These are phyloP conservation scores for Planiliza haematocheilus DNA, from an alignment of 2,113 vertebrate genomes.

Conservation along the genomic window DNA sequence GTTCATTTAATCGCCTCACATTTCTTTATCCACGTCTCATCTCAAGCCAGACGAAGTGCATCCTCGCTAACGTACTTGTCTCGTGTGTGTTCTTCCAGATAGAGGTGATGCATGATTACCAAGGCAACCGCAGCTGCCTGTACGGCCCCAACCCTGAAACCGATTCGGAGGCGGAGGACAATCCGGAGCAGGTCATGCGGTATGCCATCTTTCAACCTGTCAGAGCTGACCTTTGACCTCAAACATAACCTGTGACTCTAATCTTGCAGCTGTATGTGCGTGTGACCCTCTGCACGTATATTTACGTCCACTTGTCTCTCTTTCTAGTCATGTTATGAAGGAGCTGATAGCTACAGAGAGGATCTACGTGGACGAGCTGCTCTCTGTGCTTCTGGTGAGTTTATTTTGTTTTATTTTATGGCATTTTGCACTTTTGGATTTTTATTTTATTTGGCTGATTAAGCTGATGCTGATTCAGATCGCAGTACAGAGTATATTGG, in stretches of 20 bases:
- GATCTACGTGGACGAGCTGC: slow-evolving; percentile 92
- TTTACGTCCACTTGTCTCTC: background rate
- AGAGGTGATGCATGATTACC: slow-evolving; percentile 92
- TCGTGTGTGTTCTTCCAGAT: slow-evolving; percentile 82
- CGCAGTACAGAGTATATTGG: too few relatives aligned
- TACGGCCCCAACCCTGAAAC: slow-evolving; percentile 69
- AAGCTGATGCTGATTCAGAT: too few relatives aligned
- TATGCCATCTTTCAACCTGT: slow-evolving; percentile 53
- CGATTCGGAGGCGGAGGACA: slow-evolving; percentile 88
- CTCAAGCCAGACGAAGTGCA: too few relatives aligned
- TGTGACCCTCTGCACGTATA: too few relatives aligned
- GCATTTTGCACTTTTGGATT: too few relatives aligned
- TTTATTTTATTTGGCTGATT: too few relatives aligned
- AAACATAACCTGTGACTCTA: background rate
- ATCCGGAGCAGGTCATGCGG: slow-evolving; percentile 89
- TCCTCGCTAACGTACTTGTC: too few relatives aligned
- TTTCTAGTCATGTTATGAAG: slow-evolving; percentile 89
- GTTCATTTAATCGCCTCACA: background rate
- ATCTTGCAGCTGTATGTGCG: background rate
- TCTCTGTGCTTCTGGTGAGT: slow-evolving; percentile 91
- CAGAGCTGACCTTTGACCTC: background rate
- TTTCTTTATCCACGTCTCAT: background rate
- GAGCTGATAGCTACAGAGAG: slow-evolving; percentile 93
- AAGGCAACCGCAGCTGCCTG: slow-evolving; percentile 86
- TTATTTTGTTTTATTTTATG: background rate